Evolutionary conservation across 2,888 invertebrate species (phyloP).

Genomic region (Aspidiotus rigidus): DNA sequence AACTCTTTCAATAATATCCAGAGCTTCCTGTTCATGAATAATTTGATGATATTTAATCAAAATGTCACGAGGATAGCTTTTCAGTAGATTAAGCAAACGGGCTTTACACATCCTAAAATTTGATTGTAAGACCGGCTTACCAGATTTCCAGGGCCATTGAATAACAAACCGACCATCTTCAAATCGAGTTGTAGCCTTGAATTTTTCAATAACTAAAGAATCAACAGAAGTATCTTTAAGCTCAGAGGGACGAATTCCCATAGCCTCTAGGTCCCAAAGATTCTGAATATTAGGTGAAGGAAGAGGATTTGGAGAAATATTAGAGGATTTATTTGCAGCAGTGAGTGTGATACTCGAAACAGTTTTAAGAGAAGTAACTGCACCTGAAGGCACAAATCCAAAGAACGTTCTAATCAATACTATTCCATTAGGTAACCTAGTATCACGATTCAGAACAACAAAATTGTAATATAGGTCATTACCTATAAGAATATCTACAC

Average conservation of each 20-base stretch:
- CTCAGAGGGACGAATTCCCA: background rate
- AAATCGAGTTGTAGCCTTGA: background rate
- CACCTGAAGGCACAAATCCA: background rate
- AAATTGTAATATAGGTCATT: background rate
- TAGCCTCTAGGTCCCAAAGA: background rate
- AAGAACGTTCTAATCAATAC: background rate
- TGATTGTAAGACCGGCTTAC: background rate
- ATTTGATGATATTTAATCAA: background rate
- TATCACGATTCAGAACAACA: background rate
- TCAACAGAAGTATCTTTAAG: background rate
- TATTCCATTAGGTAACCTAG: slow-evolving; percentile 2
- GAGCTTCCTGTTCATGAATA: background rate
- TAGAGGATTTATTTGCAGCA: no score
- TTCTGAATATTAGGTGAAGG: background rate
- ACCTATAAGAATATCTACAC: background rate
- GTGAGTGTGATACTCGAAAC: no score
- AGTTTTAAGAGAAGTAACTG: background rate
- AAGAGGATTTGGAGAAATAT: background rate
- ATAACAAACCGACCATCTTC: background rate
- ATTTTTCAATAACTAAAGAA: background rate
- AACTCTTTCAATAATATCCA: slow-evolving; percentile 1
- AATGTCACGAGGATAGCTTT: background rate
- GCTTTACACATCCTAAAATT: background rate
- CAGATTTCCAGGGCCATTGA: background rate
- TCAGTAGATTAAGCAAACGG: background rate